phyloP scores from a whole-genome alignment of 2,797 vertebrate genomes.

The Pseudotriccus pelzelni region DNA sequence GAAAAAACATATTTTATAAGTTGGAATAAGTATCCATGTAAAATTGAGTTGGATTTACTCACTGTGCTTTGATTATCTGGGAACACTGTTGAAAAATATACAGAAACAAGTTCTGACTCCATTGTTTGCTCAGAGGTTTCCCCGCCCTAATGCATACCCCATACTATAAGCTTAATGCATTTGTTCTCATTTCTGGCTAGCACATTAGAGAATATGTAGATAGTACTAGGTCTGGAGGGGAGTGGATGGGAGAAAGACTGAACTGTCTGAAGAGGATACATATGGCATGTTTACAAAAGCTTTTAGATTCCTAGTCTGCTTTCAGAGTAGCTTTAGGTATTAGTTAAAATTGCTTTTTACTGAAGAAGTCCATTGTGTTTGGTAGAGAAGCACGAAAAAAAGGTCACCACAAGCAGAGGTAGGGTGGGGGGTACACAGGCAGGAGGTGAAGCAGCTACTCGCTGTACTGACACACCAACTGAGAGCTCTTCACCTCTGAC shows the following conservation, averaged over 20 bases:
- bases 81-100: neutral
- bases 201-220: neutral
- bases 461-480: neutral
- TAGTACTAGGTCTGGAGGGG: neutral
- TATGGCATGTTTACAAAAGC: neutral
- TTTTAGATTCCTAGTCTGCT: neutral
- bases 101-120: neutral
- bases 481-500: neutral
- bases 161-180: neutral
- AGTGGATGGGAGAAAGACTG: neutral
- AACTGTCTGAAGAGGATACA: neutral
- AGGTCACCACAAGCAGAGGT: neutral
- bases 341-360: neutral
- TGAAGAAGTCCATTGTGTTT: neutral
- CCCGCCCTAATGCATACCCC: neutral
- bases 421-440: neutral
- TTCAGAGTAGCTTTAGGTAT: neutral
- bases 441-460: neutral
- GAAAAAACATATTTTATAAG: neutral
- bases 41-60: neutral
- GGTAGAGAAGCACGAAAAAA: neutral
- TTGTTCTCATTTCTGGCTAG: neutral
- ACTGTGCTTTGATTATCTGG: neutral
- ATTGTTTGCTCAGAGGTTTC: neutral
- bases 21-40: neutral